Base-by-base conservation (phyloP, 2,113 vertebrate genomes). In the Erinaceus europaeus region DNA sequence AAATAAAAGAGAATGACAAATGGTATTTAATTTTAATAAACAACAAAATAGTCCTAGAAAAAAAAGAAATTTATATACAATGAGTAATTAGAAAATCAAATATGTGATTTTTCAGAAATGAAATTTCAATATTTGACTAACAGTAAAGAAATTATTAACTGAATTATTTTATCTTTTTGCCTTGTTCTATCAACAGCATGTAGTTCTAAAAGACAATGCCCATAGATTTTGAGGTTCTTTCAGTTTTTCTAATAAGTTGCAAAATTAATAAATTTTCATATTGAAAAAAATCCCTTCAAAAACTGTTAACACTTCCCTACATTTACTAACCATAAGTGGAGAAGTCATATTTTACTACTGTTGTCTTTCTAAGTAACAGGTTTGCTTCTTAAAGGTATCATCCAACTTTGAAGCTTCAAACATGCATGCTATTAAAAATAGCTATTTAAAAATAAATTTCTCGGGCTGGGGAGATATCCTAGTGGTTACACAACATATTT, bases 251-350 rank as follows among this genome's bases (percentile, higher is more conserved):
- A 25, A 55, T 71, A 34, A 55, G 27, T 61, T 90, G 84, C 57
- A 90, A 77, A 88, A 81, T 53, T 12, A 61, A 50, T 73, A 80
- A 68, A n/a, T 34, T 55, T 90, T 68, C 23, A 13, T 29, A n/a
- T n/a, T n/a, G n/a, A n/a, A n/a, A n/a, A n/a, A n/a, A n/a, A n/a
- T n/a, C n/a, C n/a, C n/a, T n/a, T n/a, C n/a, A n/a, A n/a, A n/a
- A n/a, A n/a, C n/a, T n/a, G n/a, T n/a, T n/a, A n/a, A n/a, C n/a
- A n/a, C n/a, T n/a, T n/a, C n/a, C n/a, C n/a, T n/a, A n/a, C n/a
- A n/a, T n/a, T n/a, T n/a, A n/a, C n/a, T n/a, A n/a, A n/a, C n/a
- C n/a, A n/a, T n/a, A n/a, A n/a, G n/a, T n/a, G n/a, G n/a, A n/a
- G n/a, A n/a, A n/a, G n/a, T n/a, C n/a, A n/a, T n/a, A n/a, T n/a